Conservation (phyloP, 2,888 invertebrate species). For the Metellina segmentata region DNA sequence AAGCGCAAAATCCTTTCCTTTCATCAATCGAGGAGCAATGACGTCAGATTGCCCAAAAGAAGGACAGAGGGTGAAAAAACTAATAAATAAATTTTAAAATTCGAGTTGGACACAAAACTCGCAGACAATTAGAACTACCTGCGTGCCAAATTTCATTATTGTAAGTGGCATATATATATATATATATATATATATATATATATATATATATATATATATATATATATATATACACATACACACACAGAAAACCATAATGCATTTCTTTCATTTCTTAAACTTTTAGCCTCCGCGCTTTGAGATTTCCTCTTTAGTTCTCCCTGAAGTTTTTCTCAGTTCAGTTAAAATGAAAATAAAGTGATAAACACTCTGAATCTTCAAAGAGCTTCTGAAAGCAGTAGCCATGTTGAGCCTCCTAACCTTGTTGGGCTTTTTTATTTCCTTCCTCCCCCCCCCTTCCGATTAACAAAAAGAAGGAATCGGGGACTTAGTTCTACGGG, state of each 20-base stretch:
- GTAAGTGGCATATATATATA: too few species aligned
- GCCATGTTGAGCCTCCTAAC: not conserved
- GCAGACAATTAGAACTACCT: too few species aligned
- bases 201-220: too few species aligned
- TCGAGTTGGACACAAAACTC: too few species aligned
- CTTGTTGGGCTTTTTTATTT: not conserved
- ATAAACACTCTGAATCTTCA: not conserved
- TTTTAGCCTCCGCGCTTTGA: not conserved
- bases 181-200: too few species aligned
- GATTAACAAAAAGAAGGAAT: not conserved
- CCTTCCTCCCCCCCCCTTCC: not conserved
- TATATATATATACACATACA: too few species aligned
- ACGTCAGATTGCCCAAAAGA: too few species aligned
- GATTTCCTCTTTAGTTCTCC: not conserved
- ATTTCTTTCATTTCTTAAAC: not conserved
- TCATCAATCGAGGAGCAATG: too few species aligned
- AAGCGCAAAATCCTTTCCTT: too few species aligned
- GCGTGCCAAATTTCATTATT: too few species aligned
- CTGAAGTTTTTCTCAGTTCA: not conserved
- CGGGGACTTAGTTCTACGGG: not conserved
- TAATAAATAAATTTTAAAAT: too few species aligned
- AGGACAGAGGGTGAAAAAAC: too few species aligned
- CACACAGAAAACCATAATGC: not conserved
- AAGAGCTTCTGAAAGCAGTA: not conserved
- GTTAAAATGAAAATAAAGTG: constrained; percentile 36